These are phyloP conservation scores for Falco columbarius DNA, from an alignment of 2,797 vertebrate species.

Conservation along the genomic window DNA sequence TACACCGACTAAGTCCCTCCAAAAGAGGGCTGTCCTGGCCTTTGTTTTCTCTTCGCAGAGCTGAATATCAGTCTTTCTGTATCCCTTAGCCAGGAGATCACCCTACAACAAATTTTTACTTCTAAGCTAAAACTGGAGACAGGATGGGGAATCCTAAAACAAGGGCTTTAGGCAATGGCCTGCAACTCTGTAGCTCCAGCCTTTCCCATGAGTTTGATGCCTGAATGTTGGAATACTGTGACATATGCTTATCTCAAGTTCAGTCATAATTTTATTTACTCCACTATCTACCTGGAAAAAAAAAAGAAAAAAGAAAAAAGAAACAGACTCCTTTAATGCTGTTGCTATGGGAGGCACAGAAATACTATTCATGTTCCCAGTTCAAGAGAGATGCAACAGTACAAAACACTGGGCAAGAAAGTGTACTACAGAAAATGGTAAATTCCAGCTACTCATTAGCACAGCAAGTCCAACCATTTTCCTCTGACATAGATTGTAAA, in stretches of 20 bases:
- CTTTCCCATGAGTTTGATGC: background rate
- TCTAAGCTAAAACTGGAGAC: background rate
- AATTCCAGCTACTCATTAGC: background rate
- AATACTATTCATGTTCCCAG: background rate
- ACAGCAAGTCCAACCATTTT: background rate
- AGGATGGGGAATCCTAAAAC: background rate
- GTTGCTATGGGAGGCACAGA: background rate
- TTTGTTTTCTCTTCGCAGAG: background rate
- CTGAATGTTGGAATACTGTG: background rate
- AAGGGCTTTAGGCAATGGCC: background rate
- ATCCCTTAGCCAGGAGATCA: background rate
- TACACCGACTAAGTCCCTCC: background rate
- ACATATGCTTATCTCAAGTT: background rate
- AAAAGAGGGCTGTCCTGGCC: constrained; percentile 46
- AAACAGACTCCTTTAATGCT: background rate
- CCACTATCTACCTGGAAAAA: background rate
- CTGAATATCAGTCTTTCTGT: background rate
- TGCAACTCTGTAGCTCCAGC: background rate
- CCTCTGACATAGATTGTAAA: background rate
- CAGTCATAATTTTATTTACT: background rate
- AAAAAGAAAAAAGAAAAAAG: background rate
- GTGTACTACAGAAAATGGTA: background rate
- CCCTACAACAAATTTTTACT: background rate
- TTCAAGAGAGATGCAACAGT: background rate
- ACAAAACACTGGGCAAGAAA: background rate